Base-by-base conservation (phyloP, 2,888 invertebrate genomes). In the Parnassius orleans region DNA sequence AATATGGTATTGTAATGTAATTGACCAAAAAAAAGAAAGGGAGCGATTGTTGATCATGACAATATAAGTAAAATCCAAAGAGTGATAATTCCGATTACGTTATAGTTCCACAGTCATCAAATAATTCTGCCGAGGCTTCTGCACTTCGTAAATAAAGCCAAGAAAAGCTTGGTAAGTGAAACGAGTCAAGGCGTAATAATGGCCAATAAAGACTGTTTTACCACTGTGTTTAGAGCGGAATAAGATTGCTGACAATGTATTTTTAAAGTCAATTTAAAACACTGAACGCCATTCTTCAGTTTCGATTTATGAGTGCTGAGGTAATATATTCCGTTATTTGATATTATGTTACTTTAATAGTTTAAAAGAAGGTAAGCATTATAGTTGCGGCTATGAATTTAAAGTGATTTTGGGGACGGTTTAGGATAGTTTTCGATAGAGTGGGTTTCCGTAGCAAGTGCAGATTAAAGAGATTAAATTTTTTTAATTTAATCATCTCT, bases 201-300 rank as follows among this genome's bases (percentile, higher is more conserved):
- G 64, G 69, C 58, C 68, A 66, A 69, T 71, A 71, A 71, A 69
- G 64, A 54, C 60, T 2, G 48, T 14, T 46, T 50, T 24, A 60
- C 53, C 53, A 14, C 15, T 24, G 14, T 53, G 60, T 57, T 60
- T 54, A 64, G 42, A n/a, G 57, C 60, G 52, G 64, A 59, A 60
- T 57, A 60, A 57, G 60, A 57, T 60, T 50, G 52, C 60, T 53
- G 60, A 64, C 64, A 64, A 64, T 60, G 64, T 64, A 57, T 53
- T 56, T 62, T 60, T 60, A 57, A 57, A 60, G 60, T 57, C 64
- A 61, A 64, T 64, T 64, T 60, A 51, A 60, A 64, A 64, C 57
- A 64, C 60, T 50, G 57, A 57, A 46, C 60, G 56, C 53, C 50
- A 60, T 57, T 33, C 50, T 64, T 57, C 15, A 48, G 53, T 46